Conservation (phyloP, 2,888 invertebrate species). For the Nymphalis urticae region DNA sequence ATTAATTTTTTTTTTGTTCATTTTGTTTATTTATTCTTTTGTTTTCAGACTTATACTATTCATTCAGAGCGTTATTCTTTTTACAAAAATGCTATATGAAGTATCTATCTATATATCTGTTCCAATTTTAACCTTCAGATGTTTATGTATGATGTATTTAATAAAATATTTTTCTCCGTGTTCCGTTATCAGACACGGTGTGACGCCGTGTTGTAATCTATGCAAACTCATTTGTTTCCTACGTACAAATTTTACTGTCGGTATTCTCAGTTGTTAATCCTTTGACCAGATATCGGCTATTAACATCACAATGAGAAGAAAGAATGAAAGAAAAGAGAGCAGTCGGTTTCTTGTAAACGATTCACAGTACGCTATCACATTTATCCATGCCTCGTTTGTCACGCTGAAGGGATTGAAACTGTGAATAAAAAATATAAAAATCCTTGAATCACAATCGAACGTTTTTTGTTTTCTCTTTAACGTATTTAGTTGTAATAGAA, state of each 20-base stretch:
- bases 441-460: not conserved
- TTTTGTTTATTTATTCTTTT: constrained; percentile 49
- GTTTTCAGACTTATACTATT: constrained; percentile 58
- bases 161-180: constrained; percentile 1
- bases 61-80: constrained; percentile 40
- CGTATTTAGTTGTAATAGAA: too few species aligned
- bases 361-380: constrained; percentile 43
- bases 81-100: not conserved
- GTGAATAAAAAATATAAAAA: not conserved
- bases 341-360: constrained; percentile 43
- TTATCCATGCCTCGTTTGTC: constrained; percentile 33
- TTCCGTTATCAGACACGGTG: constrained; percentile 6
- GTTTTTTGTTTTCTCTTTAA: too few species aligned
- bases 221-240: not conserved
- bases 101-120: too few species aligned
- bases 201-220: constrained; percentile 8
- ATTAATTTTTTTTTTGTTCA: constrained; percentile 53
- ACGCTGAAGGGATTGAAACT: constrained; percentile 30
- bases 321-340: too few species aligned
- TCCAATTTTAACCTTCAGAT: not conserved
- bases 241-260: not conserved
- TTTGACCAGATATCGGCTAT: constrained; percentile 26
- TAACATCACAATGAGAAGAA: constrained; percentile 49
- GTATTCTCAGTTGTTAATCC: constrained; percentile 29
- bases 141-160: not conserved